A percentile compares a stretch with the other conserved stretches of the same genome.
phyloP scores from a whole-genome alignment of 2,113 vertebrate species.

The Heteronetta atricapilla region DNA sequence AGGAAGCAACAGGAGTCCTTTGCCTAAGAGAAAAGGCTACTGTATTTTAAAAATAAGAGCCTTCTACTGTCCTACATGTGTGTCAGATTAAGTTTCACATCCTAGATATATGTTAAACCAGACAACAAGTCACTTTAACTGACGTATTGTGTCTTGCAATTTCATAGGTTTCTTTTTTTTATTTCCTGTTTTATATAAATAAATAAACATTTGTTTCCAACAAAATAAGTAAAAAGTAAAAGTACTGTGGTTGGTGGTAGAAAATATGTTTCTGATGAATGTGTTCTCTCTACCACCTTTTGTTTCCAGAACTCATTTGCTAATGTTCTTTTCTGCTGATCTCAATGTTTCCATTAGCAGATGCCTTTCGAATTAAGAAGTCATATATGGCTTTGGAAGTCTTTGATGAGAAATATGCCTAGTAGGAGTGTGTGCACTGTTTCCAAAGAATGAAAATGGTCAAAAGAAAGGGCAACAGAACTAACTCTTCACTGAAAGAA shows the following conservation, averaged over 20 bases:
- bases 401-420: conserved; percentile 30
- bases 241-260: neutral
- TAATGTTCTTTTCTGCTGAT: conserved; percentile 44
- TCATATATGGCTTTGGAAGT: conserved; percentile 49
- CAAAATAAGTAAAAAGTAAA: neutral
- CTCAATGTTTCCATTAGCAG: conserved; percentile 60
- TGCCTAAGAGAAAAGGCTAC: neutral
- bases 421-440: conserved; percentile 5
- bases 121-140: neutral
- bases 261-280: neutral
- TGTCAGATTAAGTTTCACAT: neutral
- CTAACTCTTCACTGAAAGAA: conserved; percentile 66
- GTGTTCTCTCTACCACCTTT: neutral
- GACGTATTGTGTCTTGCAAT: neutral
- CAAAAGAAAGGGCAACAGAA: conserved; percentile 46
- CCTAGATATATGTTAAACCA: neutral
- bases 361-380: conserved; percentile 56
- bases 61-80: neutral
- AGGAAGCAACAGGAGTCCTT: neutral
- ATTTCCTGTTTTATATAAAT: neutral
- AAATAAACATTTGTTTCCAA: neutral
- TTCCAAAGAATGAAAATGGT: conserved; percentile 62
- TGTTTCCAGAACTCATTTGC: conserved; percentile 30
- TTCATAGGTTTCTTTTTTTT: neutral
- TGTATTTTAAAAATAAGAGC: neutral